Evolutionary conservation across 2,113 vertebrate genomes (phyloP).

Genomic region (Neolamprologus cancellatus): DNA sequence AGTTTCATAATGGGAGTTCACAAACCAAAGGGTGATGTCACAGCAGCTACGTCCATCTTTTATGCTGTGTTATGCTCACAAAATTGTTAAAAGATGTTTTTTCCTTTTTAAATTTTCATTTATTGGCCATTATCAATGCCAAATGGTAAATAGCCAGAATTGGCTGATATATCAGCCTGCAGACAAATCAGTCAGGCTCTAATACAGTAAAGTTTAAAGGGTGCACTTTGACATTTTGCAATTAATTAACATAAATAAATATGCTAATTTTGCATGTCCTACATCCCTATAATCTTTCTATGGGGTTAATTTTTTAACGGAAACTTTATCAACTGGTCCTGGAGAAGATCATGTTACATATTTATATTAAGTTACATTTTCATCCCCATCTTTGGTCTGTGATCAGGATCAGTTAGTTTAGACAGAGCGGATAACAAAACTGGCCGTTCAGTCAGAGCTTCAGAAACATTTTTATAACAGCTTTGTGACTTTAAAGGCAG

Average conservation of each 20-base stretch:
- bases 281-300: background rate
- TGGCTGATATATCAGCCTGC: background rate
- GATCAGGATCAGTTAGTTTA: background rate
- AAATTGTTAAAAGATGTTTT: background rate
- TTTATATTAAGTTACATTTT: background rate
- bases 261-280: background rate
- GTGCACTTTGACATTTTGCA: background rate
- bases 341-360: background rate
- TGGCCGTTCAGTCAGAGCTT: background rate
- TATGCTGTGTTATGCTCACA: background rate
- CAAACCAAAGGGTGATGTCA: background rate
- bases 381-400: conserved; percentile 23
- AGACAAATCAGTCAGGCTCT: background rate
- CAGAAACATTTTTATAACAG: background rate
- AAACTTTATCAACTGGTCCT: background rate
- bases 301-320: background rate
- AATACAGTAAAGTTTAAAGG: background rate
- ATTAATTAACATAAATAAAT: background rate
- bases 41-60: background rate
- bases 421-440: background rate
- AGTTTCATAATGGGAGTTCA: background rate
- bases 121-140: background rate
- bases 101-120: background rate
- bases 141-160: background rate
- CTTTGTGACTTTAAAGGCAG: background rate